Conservation (phyloP, 2,113 vertebrate species). For the Todiramphus chloris region DNA sequence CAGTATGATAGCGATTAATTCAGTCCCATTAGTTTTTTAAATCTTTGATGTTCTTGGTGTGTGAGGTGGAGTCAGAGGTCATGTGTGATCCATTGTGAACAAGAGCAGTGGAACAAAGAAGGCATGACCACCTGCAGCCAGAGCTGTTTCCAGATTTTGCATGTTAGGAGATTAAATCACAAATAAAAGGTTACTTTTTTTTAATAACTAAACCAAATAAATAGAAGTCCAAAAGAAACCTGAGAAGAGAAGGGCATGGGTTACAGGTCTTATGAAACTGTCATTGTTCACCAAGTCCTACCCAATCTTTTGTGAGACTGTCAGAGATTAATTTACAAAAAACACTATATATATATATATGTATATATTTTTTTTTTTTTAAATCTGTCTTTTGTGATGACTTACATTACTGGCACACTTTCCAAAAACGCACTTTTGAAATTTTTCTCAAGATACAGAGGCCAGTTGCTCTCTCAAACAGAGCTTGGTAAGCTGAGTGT, state of each 20-base stretch:
- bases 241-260: not conserved
- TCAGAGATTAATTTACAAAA: not conserved
- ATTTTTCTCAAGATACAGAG: not conserved
- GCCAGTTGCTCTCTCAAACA: not conserved
- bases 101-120: not conserved
- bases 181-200: not conserved
- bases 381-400: not conserved
- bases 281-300: not conserved
- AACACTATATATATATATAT: not conserved
- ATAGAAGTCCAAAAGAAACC: not conserved
- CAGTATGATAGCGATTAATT: not conserved
- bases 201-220: not conserved
- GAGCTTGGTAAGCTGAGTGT: not conserved
- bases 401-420: not conserved
- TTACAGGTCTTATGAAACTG: not conserved
- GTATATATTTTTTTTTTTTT: not conserved
- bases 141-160: not conserved
- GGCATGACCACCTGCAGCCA: not conserved
- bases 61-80: not conserved
- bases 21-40: not conserved
- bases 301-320: not conserved
- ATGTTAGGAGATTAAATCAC: not conserved
- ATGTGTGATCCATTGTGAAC: not conserved
- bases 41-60: not conserved
- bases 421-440: not conserved